Evolutionary conservation across 2,113 vertebrate genomes (phyloP).

Genomic region (Nerophis ophidion): DNA sequence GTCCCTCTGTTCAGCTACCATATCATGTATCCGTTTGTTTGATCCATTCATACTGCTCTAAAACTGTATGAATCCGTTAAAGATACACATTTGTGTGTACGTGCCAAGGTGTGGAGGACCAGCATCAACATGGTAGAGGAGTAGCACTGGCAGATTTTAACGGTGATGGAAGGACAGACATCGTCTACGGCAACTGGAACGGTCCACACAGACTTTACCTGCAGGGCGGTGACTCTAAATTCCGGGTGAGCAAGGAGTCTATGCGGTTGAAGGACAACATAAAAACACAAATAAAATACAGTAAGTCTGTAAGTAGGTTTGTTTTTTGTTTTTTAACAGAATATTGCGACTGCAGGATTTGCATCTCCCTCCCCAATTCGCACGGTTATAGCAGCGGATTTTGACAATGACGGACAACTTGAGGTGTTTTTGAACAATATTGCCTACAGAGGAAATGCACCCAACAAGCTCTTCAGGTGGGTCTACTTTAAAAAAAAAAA

Average conservation of each 20-base stretch:
- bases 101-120: slow-evolving; percentile 79
- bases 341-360: slow-evolving; percentile 82
- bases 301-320: no score
- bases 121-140: slow-evolving; percentile 81
- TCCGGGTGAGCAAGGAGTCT: slow-evolving; percentile 73
- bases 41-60: no score
- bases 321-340: slow-evolving; percentile 57
- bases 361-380: slow-evolving; percentile 81
- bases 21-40: no score
- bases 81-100: not conserved
- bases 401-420: slow-evolving; percentile 89
- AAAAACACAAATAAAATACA: no score
- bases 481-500: not conserved
- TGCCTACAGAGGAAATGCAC: slow-evolving; percentile 78
- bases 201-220: slow-evolving; percentile 88
- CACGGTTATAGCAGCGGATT: slow-evolving; percentile 85
- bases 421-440: slow-evolving; percentile 96
- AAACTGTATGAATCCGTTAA: not conserved
- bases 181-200: slow-evolving; percentile 93
- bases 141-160: slow-evolving; percentile 90
- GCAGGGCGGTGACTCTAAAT: slow-evolving; percentile 76
- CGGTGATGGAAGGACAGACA: slow-evolving; percentile 85
- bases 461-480: slow-evolving; percentile 89
- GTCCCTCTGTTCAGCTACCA: not conserved
- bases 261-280: not conserved